Conservation (phyloP, 2,797 vertebrate genomes). For the Myripristis murdjan region DNA sequence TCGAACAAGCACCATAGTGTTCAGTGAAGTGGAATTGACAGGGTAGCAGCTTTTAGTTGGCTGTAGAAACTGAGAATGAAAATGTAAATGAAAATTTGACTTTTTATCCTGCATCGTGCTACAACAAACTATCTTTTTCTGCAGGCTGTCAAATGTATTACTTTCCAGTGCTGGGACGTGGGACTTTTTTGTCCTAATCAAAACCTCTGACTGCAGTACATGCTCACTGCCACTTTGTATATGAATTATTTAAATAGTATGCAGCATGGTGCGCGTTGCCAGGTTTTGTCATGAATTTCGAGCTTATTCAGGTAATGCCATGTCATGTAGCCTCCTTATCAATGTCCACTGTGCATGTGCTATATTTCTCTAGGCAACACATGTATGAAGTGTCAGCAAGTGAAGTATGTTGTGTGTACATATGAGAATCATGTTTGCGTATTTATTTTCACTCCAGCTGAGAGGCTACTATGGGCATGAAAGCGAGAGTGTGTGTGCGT, state of each 20-base stretch:
- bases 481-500: conserved; percentile 9
- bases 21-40: conserved; percentile 49
- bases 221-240: too few species aligned
- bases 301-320: conserved; percentile 15
- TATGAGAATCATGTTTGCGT: conserved; percentile 1
- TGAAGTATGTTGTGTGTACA: not conserved
- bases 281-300: conserved; percentile 7
- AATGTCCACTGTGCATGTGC: not conserved
- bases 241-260: conserved; percentile 44
- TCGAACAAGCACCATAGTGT: conserved; percentile 1
- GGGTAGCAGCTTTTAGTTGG: conserved; percentile 20
- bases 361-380: not conserved
- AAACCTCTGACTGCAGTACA: not conserved
- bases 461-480: not conserved
- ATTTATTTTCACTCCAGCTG: too few species aligned
- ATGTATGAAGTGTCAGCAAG: not conserved
- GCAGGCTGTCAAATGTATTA: conserved; percentile 21
- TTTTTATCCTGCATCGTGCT: not conserved
- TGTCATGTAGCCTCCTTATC: not conserved
- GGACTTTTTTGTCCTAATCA: too few species aligned
- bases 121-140: conserved; percentile 15
- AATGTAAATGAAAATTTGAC: conserved; percentile 37
- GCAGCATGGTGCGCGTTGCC: conserved; percentile 18
- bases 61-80: conserved; percentile 22
- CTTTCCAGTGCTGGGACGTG: conserved; percentile 3